Conservation (phyloP, 23 tunicate species). For the Botrylloides violaceus region DNA sequence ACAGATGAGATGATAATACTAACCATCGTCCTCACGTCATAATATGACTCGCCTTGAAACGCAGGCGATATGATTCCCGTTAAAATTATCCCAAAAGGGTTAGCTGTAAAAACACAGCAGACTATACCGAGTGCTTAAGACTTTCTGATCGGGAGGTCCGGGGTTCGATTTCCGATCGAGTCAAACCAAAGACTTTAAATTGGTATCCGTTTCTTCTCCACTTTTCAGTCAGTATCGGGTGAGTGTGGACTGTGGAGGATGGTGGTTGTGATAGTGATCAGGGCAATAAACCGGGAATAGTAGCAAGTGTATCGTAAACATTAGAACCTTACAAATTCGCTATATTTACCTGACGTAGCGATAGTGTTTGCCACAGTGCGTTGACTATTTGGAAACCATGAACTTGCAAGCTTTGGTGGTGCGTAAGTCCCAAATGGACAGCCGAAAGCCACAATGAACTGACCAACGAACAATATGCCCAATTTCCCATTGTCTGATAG, state of each 20-base stretch:
- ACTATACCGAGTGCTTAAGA: no score
- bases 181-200: no score
- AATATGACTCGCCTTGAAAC: conserved; percentile 28
- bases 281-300: no score
- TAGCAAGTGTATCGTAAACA: background rate
- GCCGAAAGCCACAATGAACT: conserved; percentile 54
- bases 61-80: conserved; percentile 67
- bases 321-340: background rate
- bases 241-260: background rate
- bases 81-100: conserved; percentile 73
- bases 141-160: no score
- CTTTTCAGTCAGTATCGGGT: no score
- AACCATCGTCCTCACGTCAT: conserved; percentile 20
- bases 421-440: conserved; percentile 79
- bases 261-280: background rate
- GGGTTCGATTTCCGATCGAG: no score
- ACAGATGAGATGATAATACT: background rate
- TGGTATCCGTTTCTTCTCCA: no score
- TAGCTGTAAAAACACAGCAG: conserved; percentile 53
- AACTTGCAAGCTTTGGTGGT: conserved; percentile 69
- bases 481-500: conserved; percentile 25
- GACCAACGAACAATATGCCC: conserved; percentile 58
- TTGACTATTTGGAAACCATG: conserved; percentile 80
- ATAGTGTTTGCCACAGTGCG: conserved; percentile 70
- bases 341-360: conserved; percentile 51